Conservation (phyloP, 2,888 invertebrate genomes). For the Hypolimnas misippus region DNA sequence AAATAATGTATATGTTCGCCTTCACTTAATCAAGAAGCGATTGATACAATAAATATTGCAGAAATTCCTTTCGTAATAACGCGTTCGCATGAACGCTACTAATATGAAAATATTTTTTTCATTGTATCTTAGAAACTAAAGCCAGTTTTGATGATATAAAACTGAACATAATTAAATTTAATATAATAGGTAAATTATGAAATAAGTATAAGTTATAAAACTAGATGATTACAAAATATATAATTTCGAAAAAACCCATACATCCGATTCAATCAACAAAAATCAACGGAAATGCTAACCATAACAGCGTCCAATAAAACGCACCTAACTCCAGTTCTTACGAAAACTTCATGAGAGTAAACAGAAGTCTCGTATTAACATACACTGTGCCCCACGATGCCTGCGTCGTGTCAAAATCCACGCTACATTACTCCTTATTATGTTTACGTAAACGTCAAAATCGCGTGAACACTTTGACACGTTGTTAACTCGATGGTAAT, state of each 20-base stretch:
- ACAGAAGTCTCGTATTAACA: constrained; percentile 46
- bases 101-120: not conserved
- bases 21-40: not conserved
- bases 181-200: no score
- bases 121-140: not conserved
- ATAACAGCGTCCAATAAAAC: constrained; percentile 38
- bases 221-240: no score
- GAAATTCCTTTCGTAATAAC: not conserved
- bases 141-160: not conserved
- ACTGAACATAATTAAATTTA: no score
- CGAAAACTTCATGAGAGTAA: constrained; percentile 51
- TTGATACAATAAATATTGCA: not conserved
- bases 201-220: no score
- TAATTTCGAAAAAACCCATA: no score
- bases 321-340: constrained; percentile 48
- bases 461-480: constrained; percentile 41
- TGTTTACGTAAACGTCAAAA: constrained; percentile 31
- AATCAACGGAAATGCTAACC: constrained; percentile 31
- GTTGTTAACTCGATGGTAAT: constrained; percentile 59
- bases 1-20: not conserved
- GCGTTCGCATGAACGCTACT: not conserved
- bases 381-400: constrained; percentile 24
- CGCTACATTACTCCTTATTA: constrained; percentile 34
- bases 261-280: not conserved
- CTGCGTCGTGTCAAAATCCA: constrained; percentile 1